phyloP scores from a whole-genome alignment of 2,113 vertebrate genomes.

The Porphyrio hochstetteri region DNA sequence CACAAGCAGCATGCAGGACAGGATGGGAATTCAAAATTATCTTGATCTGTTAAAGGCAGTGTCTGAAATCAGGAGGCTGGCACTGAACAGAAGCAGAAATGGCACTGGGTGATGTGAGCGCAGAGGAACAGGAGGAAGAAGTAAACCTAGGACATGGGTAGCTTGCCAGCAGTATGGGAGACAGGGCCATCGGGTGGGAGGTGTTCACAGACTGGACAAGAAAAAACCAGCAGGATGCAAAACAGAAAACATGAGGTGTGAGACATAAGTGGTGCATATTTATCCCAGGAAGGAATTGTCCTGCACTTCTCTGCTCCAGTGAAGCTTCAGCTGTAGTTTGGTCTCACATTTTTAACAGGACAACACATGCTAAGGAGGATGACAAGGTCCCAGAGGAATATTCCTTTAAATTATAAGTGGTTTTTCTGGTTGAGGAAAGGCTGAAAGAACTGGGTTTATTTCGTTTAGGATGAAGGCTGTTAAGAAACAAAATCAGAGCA shows the following conservation, averaged over 20 bases:
- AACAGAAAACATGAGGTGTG: neutral
- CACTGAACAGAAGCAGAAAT: neutral
- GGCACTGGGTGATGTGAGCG: too few species aligned
- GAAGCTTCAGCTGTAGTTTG: neutral
- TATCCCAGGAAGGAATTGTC: neutral
- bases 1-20: neutral
- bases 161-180: neutral
- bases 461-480: neutral
- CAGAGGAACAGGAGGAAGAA: neutral
- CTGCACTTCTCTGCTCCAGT: neutral
- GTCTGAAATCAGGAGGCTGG: neutral
- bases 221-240: neutral
- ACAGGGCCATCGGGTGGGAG: neutral
- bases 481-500: neutral
- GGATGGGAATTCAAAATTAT: slow-evolving; percentile 9
- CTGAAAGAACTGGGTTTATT: neutral
- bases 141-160: neutral
- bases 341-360: neutral
- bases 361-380: neutral
- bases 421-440: neutral
- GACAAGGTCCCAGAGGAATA: neutral
- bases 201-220: neutral
- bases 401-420: neutral
- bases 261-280: neutral
- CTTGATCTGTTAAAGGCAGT: neutral